These are phyloP conservation scores for Listronotus bonariensis DNA, from an alignment of 1,140 invertebrate genomes.

Conservation along the genomic window DNA sequence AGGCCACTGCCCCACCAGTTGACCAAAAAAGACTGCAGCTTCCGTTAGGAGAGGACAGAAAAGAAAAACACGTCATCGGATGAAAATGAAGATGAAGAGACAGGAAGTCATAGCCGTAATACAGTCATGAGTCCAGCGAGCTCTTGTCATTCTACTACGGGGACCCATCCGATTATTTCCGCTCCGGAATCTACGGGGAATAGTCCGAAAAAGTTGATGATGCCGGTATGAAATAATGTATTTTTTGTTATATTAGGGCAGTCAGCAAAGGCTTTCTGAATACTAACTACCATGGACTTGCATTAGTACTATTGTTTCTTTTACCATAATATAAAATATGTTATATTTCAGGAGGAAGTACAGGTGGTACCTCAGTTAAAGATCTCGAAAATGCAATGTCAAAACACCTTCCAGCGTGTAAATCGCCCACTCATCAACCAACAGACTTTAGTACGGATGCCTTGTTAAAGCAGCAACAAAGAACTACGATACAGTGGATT, in stretches of 20 bases:
- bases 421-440: constrained; percentile 67
- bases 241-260: no score
- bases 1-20: constrained; percentile 23
- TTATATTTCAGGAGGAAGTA: constrained; percentile 11
- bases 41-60: constrained; percentile 57
- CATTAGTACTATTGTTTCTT: no score
- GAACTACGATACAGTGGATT: constrained; percentile 93
- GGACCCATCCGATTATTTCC: constrained; percentile 54
- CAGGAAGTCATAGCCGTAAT: constrained; percentile 52
- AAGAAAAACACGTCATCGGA: constrained; percentile 63
- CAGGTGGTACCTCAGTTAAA: constrained; percentile 73
- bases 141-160: constrained; percentile 59
- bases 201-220: constrained; percentile 58
- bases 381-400: constrained; percentile 96
- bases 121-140: constrained; percentile 66
- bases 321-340: no score
- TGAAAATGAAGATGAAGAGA: constrained; percentile 63
- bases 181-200: constrained; percentile 50
- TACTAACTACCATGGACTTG: no score
- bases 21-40: constrained; percentile 46
- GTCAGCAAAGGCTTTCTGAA: no score
- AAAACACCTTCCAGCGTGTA: constrained; percentile 82
- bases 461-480: constrained; percentile 78
- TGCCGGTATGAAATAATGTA: constrained; percentile 23
- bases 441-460: constrained; percentile 88